Percentiles rank a stretch among this genome's conserved stretches.
phyloP scores from a whole-genome alignment of 2,797 vertebrate species.

The Calcarius lapponicus region DNA sequence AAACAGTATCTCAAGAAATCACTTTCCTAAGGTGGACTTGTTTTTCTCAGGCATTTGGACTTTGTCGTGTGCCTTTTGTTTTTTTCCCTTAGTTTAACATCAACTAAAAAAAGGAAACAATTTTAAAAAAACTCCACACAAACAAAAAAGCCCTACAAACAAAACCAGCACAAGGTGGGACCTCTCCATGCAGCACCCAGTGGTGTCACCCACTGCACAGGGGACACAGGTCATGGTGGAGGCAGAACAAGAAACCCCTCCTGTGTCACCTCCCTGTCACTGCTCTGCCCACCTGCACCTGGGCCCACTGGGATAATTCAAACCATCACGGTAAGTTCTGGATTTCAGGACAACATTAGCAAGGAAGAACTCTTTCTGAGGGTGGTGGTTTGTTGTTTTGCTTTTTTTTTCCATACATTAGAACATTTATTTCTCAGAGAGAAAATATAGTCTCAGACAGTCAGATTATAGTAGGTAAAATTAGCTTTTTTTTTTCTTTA shows the following conservation, averaged over 20 bases:
- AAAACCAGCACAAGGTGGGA: not conserved
- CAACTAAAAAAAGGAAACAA: not conserved
- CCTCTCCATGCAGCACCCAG: not conserved
- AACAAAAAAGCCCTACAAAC: not conserved
- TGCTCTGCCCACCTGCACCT: not conserved
- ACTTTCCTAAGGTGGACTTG: not conserved
- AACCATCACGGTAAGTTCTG: not conserved
- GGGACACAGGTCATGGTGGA: not conserved
- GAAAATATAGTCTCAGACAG: slow-evolving; percentile 92
- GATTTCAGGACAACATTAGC: not conserved
- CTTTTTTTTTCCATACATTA: slow-evolving; percentile 73
- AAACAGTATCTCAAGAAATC: not conserved
- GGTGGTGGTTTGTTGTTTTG: not conserved
- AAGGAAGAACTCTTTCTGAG: slow-evolving; percentile 17
- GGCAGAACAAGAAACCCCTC: not conserved
- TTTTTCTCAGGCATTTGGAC: slow-evolving; percentile 40
- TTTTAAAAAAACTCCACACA: not conserved
- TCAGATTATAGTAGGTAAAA: slow-evolving; percentile 91
- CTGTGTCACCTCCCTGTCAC: rapidly evolving
- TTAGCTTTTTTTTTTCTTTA: slow-evolving; percentile 87
- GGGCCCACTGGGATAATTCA: not conserved
- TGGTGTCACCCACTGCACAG: rapidly evolving
- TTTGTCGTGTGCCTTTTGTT: slow-evolving; percentile 12
- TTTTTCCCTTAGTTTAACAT: not conserved
- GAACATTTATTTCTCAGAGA: slow-evolving; percentile 93